phyloP scores from a whole-genome alignment of 1,140 invertebrate genomes.

The Pararge aegeria region DNA sequence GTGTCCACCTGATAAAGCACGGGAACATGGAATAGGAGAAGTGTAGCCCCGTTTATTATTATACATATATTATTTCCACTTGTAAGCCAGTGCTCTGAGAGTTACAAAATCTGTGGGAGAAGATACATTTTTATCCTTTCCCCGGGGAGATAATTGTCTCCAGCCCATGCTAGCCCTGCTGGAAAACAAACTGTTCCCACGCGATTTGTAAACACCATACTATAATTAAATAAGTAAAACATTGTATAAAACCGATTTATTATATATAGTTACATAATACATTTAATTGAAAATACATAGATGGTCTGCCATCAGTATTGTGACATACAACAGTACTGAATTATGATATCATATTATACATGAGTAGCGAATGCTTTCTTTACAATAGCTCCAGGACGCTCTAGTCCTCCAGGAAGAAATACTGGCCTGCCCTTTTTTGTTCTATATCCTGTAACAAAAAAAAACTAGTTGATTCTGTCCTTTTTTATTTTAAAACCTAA shows the following conservation, averaged over 20 bases:
- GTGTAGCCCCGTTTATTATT: too few species aligned
- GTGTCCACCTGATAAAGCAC: too few species aligned
- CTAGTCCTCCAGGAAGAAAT: conserved; percentile 99
- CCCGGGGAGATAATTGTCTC: too few species aligned
- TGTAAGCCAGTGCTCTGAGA: too few species aligned
- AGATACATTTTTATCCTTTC: too few species aligned
- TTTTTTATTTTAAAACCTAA: too few species aligned
- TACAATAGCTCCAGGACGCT: conserved; percentile 10
- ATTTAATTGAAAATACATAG: conserved; percentile 66
- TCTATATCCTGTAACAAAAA: conserved; percentile 91
- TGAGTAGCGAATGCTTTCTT: not conserved
- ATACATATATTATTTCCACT: too few species aligned
- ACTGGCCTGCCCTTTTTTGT: conserved; percentile 98
- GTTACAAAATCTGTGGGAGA: too few species aligned
- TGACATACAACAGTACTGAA: conserved; percentile 50
- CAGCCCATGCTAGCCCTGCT: too few species aligned
- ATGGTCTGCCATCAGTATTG: conserved; percentile 54
- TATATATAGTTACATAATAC: conserved; percentile 52
- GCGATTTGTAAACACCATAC: too few species aligned
- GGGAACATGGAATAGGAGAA: too few species aligned
- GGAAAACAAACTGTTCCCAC: too few species aligned
- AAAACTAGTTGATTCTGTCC: conserved; percentile 19
- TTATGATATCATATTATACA: conserved; percentile 45
- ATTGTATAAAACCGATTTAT: conserved; percentile 75
- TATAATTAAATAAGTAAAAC: not conserved